Evolutionary conservation across 2,888 invertebrate species (phyloP).

Genomic region (Noctuana brunneofusca): DNA sequence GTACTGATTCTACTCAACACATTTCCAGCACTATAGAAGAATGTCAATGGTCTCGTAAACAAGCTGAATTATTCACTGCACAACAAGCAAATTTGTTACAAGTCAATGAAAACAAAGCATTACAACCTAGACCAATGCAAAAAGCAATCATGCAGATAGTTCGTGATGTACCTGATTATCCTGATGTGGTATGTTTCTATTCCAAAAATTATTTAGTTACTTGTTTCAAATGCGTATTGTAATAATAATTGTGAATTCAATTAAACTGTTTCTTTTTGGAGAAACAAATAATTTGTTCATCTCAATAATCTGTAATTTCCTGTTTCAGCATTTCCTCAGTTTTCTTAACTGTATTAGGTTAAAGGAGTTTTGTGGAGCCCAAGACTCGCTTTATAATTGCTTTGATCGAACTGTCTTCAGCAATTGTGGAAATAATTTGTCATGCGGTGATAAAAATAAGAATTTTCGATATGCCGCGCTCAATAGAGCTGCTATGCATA

Average conservation of each 20-base stretch:
- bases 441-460: conserved; percentile 81
- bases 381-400: conserved; percentile 91
- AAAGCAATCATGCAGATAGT: conserved; percentile 88
- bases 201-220: neutral
- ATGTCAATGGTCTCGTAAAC: conserved; percentile 92
- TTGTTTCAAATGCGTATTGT: too few species aligned
- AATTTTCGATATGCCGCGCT: conserved; percentile 94
- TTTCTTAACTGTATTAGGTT: conserved; percentile 94
- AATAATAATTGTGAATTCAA: too few species aligned
- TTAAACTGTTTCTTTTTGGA: neutral
- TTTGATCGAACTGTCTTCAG: conserved; percentile 86
- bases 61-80: conserved; percentile 94
- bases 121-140: conserved; percentile 90
- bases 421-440: conserved; percentile 59
- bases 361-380: conserved; percentile 92
- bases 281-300: too few species aligned
- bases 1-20: neutral
- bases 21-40: conserved; percentile 75
- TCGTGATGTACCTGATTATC: conserved; percentile 89
- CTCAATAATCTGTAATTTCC: neutral
- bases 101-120: conserved; percentile 90
- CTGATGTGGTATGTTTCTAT: conserved; percentile 87
- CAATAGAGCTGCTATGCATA: conserved; percentile 94
- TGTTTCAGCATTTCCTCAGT: conserved; percentile 92
- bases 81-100: conserved; percentile 92